Percentiles rank a stretch among this genome's conserved stretches.
Conservation (phyloP, 2,888 invertebrate species). For the Pristionchus arcanus region DNA sequence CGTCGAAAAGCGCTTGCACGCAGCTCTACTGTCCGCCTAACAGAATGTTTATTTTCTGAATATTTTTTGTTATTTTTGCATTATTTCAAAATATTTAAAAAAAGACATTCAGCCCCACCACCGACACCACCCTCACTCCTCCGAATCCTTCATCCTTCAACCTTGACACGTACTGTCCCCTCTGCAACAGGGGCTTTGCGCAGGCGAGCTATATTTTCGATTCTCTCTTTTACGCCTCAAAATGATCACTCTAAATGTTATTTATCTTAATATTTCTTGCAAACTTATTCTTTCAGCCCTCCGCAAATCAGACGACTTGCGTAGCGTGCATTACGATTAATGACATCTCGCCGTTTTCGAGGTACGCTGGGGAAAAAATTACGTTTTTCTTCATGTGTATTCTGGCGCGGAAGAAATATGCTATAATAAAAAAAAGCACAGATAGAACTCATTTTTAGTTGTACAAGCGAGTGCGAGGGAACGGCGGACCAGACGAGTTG, state of each 20-base stretch:
- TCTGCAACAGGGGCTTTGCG: constrained; percentile 35
- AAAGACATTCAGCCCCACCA: background rate
- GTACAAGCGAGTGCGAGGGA: constrained; percentile 4
- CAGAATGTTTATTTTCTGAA: background rate
- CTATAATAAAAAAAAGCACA: background rate
- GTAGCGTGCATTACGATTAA: background rate
- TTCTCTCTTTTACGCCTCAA: too few relatives aligned
- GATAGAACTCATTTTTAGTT: background rate
- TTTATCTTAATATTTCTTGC: too few relatives aligned
- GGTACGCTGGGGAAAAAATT: background rate
- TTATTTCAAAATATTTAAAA: background rate
- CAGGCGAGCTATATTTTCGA: constrained; percentile 13
- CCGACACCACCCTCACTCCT: background rate
- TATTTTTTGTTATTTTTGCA: too few relatives aligned
- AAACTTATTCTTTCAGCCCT: too few relatives aligned
- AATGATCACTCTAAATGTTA: too few relatives aligned
- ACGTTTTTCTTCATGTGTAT: background rate
- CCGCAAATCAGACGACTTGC: background rate
- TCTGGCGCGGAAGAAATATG: background rate
- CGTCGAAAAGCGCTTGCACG: background rate
- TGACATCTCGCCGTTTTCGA: background rate
- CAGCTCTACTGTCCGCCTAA: background rate
- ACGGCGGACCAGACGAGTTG: background rate
- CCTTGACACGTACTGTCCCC: background rate
- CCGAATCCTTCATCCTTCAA: background rate